Percentiles rank a stretch among this genome's conserved stretches.
Conservation (phyloP, 1,140 invertebrate genomes). For the Hydropsyche tenuis region DNA sequence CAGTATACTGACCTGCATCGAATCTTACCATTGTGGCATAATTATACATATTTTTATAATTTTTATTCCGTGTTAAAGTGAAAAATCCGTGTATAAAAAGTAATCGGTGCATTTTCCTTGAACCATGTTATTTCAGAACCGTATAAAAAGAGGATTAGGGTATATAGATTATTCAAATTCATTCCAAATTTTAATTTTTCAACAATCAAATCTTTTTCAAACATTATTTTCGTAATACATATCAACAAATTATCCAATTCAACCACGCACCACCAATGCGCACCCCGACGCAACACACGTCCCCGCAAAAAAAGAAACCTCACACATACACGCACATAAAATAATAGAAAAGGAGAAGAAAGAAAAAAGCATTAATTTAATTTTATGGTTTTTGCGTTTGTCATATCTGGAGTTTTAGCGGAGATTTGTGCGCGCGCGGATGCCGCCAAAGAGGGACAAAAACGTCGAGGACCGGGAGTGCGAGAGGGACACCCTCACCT, state of each 20-base stretch:
- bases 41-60: no score
- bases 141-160: no score
- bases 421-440: slow-evolving; percentile 58
- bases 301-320: no score
- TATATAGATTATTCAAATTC: no score
- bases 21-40: no score
- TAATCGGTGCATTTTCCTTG: no score
- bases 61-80: no score
- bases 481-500: slow-evolving; percentile 31
- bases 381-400: slow-evolving; percentile 65
- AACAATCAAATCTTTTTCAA: no score
- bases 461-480: slow-evolving; percentile 7
- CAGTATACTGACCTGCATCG: no score
- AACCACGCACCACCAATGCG: not conserved
- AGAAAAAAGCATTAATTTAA: slow-evolving; percentile 62
- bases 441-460: slow-evolving; percentile 27
- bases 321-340: slow-evolving; percentile 33
- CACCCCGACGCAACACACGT: not conserved
- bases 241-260: not conserved
- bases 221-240: slow-evolving; percentile 1
- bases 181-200: no score
- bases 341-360: slow-evolving; percentile 51
- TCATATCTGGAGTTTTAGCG: slow-evolving; percentile 58
- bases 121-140: no score
- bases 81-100: no score